Percentiles rank a stretch among this genome's conserved stretches.
phyloP scores from a whole-genome alignment of 1,140 invertebrate species.

The Drosophila sp. region DNA sequence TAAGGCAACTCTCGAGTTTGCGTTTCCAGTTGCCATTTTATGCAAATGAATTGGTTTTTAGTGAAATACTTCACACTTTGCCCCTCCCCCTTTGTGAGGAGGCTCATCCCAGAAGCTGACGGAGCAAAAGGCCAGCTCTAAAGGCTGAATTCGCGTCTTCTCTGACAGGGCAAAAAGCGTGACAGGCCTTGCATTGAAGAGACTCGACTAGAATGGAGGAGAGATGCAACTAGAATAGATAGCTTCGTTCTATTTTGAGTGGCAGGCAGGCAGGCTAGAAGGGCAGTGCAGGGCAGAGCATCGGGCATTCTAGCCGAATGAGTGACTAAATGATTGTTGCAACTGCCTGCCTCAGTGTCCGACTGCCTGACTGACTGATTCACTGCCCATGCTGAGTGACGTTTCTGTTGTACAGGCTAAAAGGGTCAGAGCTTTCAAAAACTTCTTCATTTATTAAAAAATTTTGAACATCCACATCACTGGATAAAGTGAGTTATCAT shows the following conservation, averaged over 20 bases:
- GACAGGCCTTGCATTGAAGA: slow-evolving; percentile 14
- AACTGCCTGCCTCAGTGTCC: slow-evolving; percentile 25
- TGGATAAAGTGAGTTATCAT: too few relatives aligned
- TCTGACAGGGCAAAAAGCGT: slow-evolving; percentile 20
- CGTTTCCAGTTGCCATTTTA: slow-evolving; percentile 66
- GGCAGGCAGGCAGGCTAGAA: slow-evolving; percentile 25
- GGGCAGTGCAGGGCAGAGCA: neutral
- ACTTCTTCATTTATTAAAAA: too few relatives aligned
- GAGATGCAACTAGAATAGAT: slow-evolving; percentile 2
- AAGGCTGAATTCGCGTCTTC: slow-evolving; percentile 18
- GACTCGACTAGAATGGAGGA: neutral
- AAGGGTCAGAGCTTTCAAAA: neutral
- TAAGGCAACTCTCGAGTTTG: slow-evolving; percentile 30
- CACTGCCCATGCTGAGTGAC: slow-evolving; percentile 42
- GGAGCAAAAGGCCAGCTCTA: neutral
- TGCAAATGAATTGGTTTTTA: slow-evolving; percentile 81
- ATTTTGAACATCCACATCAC: too few relatives aligned
- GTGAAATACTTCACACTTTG: slow-evolving; percentile 77
- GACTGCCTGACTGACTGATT: slow-evolving; percentile 37
- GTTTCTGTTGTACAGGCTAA: slow-evolving; percentile 6
- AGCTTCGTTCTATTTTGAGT: slow-evolving; percentile 40
- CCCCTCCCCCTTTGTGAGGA: slow-evolving; percentile 9
- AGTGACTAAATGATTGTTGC: slow-evolving; percentile 48
- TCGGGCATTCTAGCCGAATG: slow-evolving; percentile 17
- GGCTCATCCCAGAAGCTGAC: neutral